Evolutionary conservation across 2,113 vertebrate genomes (phyloP).

Genomic region (Thymallus thymallus): DNA sequence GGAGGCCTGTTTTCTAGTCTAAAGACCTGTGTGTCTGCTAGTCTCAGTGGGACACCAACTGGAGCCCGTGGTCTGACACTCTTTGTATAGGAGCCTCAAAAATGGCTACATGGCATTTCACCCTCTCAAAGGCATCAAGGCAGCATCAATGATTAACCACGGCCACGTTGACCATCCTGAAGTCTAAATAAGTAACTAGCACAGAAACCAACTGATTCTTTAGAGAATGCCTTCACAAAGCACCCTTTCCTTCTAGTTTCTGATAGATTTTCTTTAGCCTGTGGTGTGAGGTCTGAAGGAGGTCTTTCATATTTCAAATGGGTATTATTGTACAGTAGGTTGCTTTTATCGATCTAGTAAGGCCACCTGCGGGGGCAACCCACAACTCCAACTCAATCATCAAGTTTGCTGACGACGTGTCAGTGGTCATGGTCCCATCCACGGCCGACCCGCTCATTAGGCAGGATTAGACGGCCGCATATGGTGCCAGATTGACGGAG

Average conservation of each 20-base stretch:
- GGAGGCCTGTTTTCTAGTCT: neutral
- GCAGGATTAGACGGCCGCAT: too few species aligned
- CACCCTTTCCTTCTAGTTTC: neutral
- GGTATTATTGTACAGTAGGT: neutral
- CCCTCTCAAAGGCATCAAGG: slow-evolving; percentile 20
- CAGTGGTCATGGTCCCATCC: too few species aligned
- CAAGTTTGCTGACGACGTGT: too few species aligned
- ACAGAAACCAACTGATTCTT: neutral
- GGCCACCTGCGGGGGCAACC: too few species aligned
- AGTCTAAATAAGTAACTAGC: neutral
- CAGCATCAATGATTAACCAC: neutral
- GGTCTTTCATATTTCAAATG: slow-evolving; percentile 12
- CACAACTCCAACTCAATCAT: too few species aligned
- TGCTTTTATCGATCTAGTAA: neutral
- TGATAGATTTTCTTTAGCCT: too few species aligned
- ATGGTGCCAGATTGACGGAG: too few species aligned
- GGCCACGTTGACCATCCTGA: neutral
- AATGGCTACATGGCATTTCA: slow-evolving; percentile 29
- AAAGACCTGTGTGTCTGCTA: neutral
- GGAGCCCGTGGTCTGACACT: neutral
- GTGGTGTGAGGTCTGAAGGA: slow-evolving; percentile 7
- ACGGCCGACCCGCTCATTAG: too few species aligned
- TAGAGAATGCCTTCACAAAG: neutral
- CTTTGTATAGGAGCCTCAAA: neutral
- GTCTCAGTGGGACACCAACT: neutral